Evolutionary conservation across 2,888 invertebrate species (phyloP), one percentile per base, ranked within the genome.

Genomic region (Argyra leucocephala): DNA sequence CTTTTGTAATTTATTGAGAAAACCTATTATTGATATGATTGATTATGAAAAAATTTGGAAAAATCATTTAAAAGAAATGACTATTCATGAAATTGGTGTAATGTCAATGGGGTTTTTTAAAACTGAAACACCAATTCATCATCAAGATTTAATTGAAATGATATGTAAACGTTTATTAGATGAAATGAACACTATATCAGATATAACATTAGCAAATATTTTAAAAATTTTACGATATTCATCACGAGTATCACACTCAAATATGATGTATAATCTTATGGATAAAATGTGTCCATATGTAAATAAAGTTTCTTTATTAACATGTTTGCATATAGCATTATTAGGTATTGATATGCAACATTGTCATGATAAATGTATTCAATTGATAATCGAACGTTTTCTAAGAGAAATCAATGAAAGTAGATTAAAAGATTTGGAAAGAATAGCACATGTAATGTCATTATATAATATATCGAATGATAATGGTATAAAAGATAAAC

Each of bases 61-160:
- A 36, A 74, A 81, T 4, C 76, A 78, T 65, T 80, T 88, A n/a
- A 72, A 83, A 9, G 73, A 83, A 24, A 83, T 89, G 74, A 82
- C 80, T 23, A 70, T 86, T 7, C 84, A 87, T 69, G 90, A 92
- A 74, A 76, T 91, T 66, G 88, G 86, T 15, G 82, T 91, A 18
- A 82, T 88, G 70, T 83, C 87, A 5, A 86, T 89, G 84, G 90
- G 88, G 0, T 90, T 88, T 75, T 92, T 92, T 72, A 91, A 91
- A 80, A 87, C 86, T 21, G 83, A 86, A 78, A 87, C 85, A 1
- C 83, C 81, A 21, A 81, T 91, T 63, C 82, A 83, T 68, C 83
- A 80, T 74, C 69, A 74, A 3, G 73, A 76, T 0, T 71, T 89
- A 59, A 64, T 86, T 0, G 71, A 78, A 3, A 79, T 80, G 64